Evolutionary conservation across 2,888 invertebrate genomes (phyloP).

Genomic region (Megalurothrips usitatus): DNA sequence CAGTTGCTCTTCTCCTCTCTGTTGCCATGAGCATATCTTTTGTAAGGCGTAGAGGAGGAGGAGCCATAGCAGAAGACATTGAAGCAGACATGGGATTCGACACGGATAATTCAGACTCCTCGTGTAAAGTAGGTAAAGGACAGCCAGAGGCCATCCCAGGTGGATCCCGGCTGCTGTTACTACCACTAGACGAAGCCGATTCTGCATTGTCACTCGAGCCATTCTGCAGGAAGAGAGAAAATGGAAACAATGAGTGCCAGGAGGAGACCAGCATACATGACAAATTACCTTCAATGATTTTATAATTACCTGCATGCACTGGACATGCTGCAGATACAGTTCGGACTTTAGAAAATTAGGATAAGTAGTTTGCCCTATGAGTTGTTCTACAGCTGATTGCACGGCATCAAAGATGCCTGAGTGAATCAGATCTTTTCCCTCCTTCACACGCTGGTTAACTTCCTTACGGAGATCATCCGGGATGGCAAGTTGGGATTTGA

Average conservation of each 20-base stretch:
- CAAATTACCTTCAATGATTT: not conserved
- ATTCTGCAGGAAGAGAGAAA: not conserved
- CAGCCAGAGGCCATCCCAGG: constrained; percentile 37
- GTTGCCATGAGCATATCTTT: constrained; percentile 75
- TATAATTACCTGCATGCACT: constrained; percentile 49
- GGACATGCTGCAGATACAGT: constrained; percentile 80
- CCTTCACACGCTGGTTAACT: constrained; percentile 50
- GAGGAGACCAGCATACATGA: not conserved
- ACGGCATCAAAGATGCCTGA: constrained; percentile 80
- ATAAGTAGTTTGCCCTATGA: constrained; percentile 83
- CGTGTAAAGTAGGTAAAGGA: constrained; percentile 75
- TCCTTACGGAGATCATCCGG: constrained; percentile 63
- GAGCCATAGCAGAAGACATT: constrained; percentile 43
- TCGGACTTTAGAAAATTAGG: constrained; percentile 90
- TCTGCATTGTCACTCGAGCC: constrained; percentile 34
- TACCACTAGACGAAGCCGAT: constrained; percentile 34
- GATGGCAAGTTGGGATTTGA: constrained; percentile 49
- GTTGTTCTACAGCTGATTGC: constrained; percentile 74
- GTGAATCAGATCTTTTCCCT: constrained; percentile 70
- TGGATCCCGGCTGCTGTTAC: constrained; percentile 44
- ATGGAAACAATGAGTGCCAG: not conserved
- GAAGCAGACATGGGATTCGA: constrained; percentile 37
- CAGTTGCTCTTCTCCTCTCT: constrained; percentile 61
- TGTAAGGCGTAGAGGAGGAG: constrained; percentile 60
- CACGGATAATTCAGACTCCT: constrained; percentile 66